Evolutionary conservation across 2,888 invertebrate species (phyloP), one percentile per base, ranked within the genome.

Genomic region (Nemoura dubitans): DNA sequence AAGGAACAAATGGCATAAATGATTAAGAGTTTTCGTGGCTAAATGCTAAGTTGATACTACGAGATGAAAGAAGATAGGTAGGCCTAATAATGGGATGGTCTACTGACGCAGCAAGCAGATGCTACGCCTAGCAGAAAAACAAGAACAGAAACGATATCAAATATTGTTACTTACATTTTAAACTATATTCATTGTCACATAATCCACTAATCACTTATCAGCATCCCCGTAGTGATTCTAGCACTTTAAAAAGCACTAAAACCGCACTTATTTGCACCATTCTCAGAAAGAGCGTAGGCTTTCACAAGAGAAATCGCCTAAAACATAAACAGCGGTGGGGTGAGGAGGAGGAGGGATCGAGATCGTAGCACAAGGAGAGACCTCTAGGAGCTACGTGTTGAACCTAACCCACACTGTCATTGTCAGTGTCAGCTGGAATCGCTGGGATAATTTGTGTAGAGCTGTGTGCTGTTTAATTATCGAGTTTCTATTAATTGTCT

Each of bases 191-290:
- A 59, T 59, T 59, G 10, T 59, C 59, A 59, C 59, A 59, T 59
- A 59, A 59, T 59, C 59, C 59, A 59, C 14, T 21, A 59, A 59
- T 59, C 59, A 59, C 59, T 59, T 59, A 59, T 59, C 59, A 59
- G 59, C 59, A 59, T 14, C 59, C 59, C 21, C 6, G 10, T 59
- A 59, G 59, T 59, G 59, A 59, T 59, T 59, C 59, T 59, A 59
- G 59, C 59, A 59, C 59, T 59, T 59, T 59, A 59, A 59, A 59
- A 59, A 59, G 59, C 59, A 59, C 59, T 59, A 59, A 59, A 59
- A 59, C 59, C 59, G 59, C 21, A 59, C 59, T 59, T 59, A 59
- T 59, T 59, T 59, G 59, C 59, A 59, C 59, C 59, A 59, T 59
- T 21, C 59, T 59, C 59, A 21, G 59, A 21, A 59, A 59, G 59